A percentile compares a stretch with the other conserved stretches of the same genome.
phyloP scores from a whole-genome alignment of 1,140 invertebrate genomes.

The Drosophila nebulosa region DNA sequence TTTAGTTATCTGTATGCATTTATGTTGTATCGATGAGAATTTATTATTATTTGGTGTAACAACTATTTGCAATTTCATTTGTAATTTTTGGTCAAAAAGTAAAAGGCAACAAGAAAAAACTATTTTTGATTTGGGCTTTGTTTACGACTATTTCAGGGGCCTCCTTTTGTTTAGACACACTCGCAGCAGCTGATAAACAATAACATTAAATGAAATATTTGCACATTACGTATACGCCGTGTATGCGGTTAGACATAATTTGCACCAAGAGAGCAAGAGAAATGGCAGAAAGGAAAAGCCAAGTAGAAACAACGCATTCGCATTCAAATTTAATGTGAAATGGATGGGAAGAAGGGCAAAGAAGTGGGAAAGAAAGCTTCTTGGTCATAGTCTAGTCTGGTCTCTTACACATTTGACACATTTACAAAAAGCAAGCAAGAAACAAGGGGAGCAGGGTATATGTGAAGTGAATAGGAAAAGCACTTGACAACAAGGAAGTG shows the following conservation, averaged over 20 bases:
- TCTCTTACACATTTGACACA: slow-evolving; percentile 4
- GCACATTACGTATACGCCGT: slow-evolving; percentile 45
- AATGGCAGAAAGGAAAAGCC: neutral
- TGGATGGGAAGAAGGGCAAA: neutral
- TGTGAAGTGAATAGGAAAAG: neutral
- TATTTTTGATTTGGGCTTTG: slow-evolving; percentile 10
- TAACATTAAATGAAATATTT: slow-evolving; percentile 29
- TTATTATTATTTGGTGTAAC: no score
- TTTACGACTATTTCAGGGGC: slow-evolving; percentile 16
- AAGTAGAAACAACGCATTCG: slow-evolving; percentile 7
- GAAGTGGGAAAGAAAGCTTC: neutral
- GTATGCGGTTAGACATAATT: neutral
- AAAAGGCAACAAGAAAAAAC: no score
- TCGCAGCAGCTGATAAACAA: slow-evolving; percentile 38
- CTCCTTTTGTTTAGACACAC: slow-evolving; percentile 45
- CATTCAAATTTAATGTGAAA: neutral
- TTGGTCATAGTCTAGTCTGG: neutral
- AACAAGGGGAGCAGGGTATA: no score
- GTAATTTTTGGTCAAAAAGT: no score
- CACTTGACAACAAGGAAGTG: slow-evolving; percentile 1
- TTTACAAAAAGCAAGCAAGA: slow-evolving; percentile 1
- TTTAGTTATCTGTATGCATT: no score
- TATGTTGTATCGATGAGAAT: no score
- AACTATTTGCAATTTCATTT: no score
- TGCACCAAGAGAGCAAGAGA: no score